Evolutionary conservation across 2,888 invertebrate species (phyloP), one percentile per base, ranked within the genome.

Genomic region (Cantharis nigra): DNA sequence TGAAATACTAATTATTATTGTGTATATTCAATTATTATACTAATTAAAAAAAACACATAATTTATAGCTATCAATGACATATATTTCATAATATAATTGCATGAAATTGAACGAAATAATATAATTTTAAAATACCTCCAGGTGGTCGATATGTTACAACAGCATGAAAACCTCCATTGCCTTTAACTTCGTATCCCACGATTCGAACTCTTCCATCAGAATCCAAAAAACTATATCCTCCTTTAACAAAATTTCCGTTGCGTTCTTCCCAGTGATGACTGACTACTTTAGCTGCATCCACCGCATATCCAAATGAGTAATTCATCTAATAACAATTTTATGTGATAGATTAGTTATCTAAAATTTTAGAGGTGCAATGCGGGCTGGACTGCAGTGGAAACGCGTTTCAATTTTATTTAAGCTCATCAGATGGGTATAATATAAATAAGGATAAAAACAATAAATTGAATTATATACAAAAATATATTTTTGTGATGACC

Each of bases 221-320:
- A 83, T 93, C 93, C 79, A 94, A 84, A 67, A 93, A 90, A 85
- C 93, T 93, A 85, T 94, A 94, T 84, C 90, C 91, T 84, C 92
- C 88, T 73, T 82, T 84, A n/a, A 87, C 87, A 28, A 84, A 71
- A 74, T 85, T 83, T 14, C 83, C 84, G 5, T 78, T 71, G 4
- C 85, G 79, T 74, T 86, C 84, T 82, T 88, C 88, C 81, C 83
- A 84, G 69, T 87, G 87, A 74, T 87, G 86, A 62, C 84, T 87
- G 33, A 86, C 72, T 2, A 87, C 80, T 13, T 82, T 84, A 20
- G 81, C 80, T 13, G 83, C 83, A 73, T 88, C 84, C 11, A 88
- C 83, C 14, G 85, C 79, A 78, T 88, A 88, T 70, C 82, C 83
- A 80, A 85, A 88, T 4, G 85, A 82, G 78, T 87, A 87, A 70